Percentiles rank a stretch among this genome's conserved stretches.
phyloP scores from a whole-genome alignment of 1,140 invertebrate genomes.

The Tetramorium parvispinum region DNA sequence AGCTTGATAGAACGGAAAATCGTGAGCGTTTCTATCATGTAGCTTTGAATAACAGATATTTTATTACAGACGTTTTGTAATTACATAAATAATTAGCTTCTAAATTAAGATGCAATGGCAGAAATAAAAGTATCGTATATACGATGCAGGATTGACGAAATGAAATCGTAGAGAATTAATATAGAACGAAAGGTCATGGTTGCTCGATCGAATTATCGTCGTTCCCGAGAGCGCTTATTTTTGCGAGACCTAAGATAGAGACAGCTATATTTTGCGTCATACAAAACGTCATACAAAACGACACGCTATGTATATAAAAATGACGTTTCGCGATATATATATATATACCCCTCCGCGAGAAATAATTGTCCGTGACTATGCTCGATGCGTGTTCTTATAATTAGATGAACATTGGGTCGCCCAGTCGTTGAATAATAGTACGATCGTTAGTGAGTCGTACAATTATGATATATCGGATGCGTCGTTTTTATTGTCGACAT shows the following conservation, averaged over 20 bases:
- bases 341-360: neutral
- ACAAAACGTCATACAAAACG: conserved; percentile 24
- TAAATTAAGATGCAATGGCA: neutral
- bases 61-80: neutral
- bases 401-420: neutral
- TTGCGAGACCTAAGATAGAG: neutral
- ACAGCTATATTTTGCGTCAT: conserved; percentile 7
- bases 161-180: neutral
- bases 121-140: neutral
- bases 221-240: conserved; percentile 35
- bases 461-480: conserved; percentile 28
- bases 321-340: conserved; percentile 1
- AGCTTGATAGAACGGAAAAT: neutral
- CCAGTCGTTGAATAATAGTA: neutral
- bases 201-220: conserved; percentile 24
- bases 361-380: conserved; percentile 36
- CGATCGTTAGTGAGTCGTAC: conserved; percentile 44
- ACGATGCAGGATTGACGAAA: neutral
- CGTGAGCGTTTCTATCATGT: neutral
- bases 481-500: neutral
- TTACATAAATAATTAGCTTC: neutral
- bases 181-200: conserved; percentile 42
- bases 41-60: neutral
- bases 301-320: conserved; percentile 3
- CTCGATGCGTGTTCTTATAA: neutral